Evolutionary conservation across 2,113 vertebrate genomes (phyloP), one percentile per base, ranked within the genome.

Genomic region (Eolophus roseicapilla): DNA sequence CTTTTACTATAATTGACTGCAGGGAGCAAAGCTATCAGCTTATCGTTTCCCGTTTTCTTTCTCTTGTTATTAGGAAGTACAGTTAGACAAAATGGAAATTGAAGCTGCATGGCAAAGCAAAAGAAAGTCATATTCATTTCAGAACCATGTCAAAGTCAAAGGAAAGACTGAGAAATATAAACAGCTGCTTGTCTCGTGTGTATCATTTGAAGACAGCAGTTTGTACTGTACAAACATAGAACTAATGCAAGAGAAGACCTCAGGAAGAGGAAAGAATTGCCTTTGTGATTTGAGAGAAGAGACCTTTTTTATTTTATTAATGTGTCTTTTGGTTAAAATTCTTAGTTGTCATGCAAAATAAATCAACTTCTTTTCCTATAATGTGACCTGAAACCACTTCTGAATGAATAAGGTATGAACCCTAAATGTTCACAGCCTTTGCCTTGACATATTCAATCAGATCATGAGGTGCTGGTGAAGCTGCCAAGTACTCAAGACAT

Each of bases 341-440:
- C 98, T 96, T 98, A 97, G 96, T 98, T 98, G 98, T 97, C 97
- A 98, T 97, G 97, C 97, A 98, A 98, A 98, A 98, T 98, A 98
- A 98, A 98, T 98, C 97, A 98, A 90, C 67, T 82, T 90, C 95
- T 90, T 97, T 98, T 98, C 97, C 95, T 88, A 65, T 95, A 97
- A 98, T 95, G 88, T 96, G 97, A 94, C 84, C 91, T 97, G 98
- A 98, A 97, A 95, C 92, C 71, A 65, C 97, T 98, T 98, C 92
- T 97, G 93, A 97, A 97, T 97, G 98, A 98, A 98, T 98, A 96
- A 96, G 97, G 96, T 80, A 98, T 94, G 92, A 98, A 97, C 93
- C 97, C 97, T 98, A 98, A 99, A 98, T 85, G 95, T 97, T 96
- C 95, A 83, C 97, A 94, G 97, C 97, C 97, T 97, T 97, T 96